Percentiles rank a stretch among this genome's conserved stretches.
These are phyloP conservation scores for Clepsis dumicolana DNA, from an alignment of 2,888 invertebrate genomes.

Conservation along the genomic window DNA sequence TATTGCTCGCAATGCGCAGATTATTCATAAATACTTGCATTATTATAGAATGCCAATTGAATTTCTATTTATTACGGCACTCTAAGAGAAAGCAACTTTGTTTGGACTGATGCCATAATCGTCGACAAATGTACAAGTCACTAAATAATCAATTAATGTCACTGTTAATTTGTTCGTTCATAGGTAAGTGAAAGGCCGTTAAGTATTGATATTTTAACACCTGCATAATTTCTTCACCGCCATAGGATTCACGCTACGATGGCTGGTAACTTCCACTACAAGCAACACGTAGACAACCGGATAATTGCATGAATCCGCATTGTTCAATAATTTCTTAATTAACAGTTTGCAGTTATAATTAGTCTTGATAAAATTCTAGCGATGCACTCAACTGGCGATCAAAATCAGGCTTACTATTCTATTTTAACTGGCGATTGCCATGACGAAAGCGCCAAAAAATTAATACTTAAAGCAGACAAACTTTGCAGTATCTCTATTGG, in stretches of 20 bases:
- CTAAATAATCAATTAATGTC: conserved; percentile 33
- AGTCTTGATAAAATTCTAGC: conserved; percentile 22
- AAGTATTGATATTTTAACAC: conserved; percentile 23
- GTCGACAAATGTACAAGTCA: conserved; percentile 24
- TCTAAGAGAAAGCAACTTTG: conserved; percentile 23
- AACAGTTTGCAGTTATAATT: conserved; percentile 34
- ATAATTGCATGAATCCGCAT: conserved; percentile 51
- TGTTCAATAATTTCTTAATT: conserved; percentile 41
- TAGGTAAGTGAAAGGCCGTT: conserved; percentile 13
- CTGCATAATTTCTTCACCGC: conserved; percentile 18
- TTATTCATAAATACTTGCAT: background rate
- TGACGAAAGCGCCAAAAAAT: background rate
- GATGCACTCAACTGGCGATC: conserved; percentile 14
- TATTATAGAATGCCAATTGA: background rate
- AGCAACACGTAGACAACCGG: conserved; percentile 47
- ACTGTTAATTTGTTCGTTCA: conserved; percentile 17
- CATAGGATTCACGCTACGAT: conserved; percentile 26
- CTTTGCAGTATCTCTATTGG: background rate
- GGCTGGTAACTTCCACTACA: conserved; percentile 50
- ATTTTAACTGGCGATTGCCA: background rate
- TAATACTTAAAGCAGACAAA: background rate
- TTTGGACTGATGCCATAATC: conserved; percentile 36
- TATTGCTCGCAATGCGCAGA: background rate
- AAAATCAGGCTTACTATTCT: background rate
- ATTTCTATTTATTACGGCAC: conserved; percentile 5